Percentiles rank a stretch among this genome's conserved stretches.
Evolutionary conservation across 23 tunicate genomes (phyloP).

Genomic region (Aplidium turbinatum): DNA sequence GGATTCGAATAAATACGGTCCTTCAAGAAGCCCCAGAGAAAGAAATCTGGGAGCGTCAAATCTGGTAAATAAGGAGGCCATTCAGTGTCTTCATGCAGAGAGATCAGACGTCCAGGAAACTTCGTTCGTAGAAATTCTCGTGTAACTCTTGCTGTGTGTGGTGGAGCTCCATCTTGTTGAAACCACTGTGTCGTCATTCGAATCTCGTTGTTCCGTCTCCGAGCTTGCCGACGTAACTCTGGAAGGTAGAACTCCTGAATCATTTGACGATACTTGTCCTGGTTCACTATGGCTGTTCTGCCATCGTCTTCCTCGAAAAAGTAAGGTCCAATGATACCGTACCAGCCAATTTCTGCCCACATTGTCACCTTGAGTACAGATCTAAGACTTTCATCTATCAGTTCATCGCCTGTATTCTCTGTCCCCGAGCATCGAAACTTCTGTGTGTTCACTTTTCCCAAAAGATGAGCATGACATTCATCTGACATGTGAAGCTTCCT

Average conservation of each 20-base stretch:
- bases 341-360: slow-evolving; percentile 3
- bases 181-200: slow-evolving; percentile 26
- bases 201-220: slow-evolving; percentile 15
- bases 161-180: slow-evolving; percentile 27
- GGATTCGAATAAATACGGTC: slow-evolving; percentile 10
- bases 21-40: slow-evolving; percentile 8
- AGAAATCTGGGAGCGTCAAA: slow-evolving; percentile 22
- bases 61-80: slow-evolving; percentile 34
- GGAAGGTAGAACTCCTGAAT: slow-evolving; percentile 11
- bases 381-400: not conserved
- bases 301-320: slow-evolving; percentile 3
- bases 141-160: slow-evolving; percentile 30
- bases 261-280: slow-evolving; percentile 15
- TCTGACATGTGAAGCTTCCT: slow-evolving; percentile 4
- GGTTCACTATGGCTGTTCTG: slow-evolving; percentile 13
- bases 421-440: not conserved
- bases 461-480: slow-evolving; percentile 5
- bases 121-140: slow-evolving; percentile 12
- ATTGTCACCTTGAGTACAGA: slow-evolving; percentile 2
- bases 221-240: slow-evolving; percentile 20
- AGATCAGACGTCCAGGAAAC: slow-evolving; percentile 23
- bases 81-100: slow-evolving; percentile 11
- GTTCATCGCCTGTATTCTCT: not conserved
- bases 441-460: not conserved
- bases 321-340: slow-evolving; percentile 13